Evolutionary conservation across 2,113 vertebrate genomes (phyloP), one percentile per base, ranked within the genome.

Genomic region (Melanotaenia duboulayi): DNA sequence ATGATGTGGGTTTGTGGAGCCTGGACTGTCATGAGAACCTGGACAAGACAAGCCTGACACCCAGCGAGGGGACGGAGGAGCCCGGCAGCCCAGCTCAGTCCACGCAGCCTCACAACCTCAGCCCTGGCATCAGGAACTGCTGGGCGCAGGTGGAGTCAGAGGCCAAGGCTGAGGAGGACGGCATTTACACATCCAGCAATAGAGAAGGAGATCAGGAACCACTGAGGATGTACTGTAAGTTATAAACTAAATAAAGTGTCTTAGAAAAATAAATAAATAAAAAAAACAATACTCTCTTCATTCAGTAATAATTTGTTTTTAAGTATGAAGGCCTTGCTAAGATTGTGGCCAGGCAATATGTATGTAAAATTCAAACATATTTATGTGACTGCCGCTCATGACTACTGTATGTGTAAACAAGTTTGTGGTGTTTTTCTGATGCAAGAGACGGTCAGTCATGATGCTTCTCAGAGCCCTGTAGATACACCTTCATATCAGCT

Each of bases 1-100:
- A 94, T 94, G 93, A 94, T 61, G 90, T 84, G 51, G 83, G 90
- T 9, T 67, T 90, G 35, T 95, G 93, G 93, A 87, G 88, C 76
- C 75, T 91, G 83, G 93, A 94, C 74, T 81, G 83, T 74, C 89
- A 84, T 78, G 92, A 92, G 82, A 88, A 84, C 81, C 90, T 89
- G 76, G 91, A 92, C 72, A 93, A 93, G 84, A 87, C 87, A 0
- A 94, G 92, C 74, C 80, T 92, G 87, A 94, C 91, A 1, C 85
- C 91, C 56, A 94, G 91, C 14, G 93, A 94, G 85, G 93, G 83
- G 44, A 92, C 91, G 0, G 92, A 91, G 46, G 91, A 94, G 71
- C 68, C 91, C 0, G 71, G 82, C 35, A 95, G 93, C 76, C 93
- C 93, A 1, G 44, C 82, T 22, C 86, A 65, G 32, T 88, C 77